These are phyloP conservation scores for Percina caprodes DNA, from an alignment of 2,113 vertebrate genomes.

Conservation along the genomic window DNA sequence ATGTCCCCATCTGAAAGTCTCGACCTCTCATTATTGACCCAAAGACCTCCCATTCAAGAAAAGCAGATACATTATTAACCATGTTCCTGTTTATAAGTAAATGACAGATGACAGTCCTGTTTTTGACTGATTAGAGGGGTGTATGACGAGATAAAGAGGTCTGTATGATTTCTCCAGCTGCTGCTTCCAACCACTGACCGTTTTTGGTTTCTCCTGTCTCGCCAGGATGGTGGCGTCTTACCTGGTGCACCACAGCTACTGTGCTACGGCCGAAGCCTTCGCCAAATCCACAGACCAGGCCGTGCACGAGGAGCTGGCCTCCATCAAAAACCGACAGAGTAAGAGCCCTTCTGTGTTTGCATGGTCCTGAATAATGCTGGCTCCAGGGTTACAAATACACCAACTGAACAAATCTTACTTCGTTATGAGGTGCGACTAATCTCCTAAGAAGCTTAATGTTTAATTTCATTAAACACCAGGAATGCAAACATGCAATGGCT, in stretches of 20 bases:
- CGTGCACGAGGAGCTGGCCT: slow-evolving; percentile 97
- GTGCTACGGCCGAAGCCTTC: slow-evolving; percentile 97
- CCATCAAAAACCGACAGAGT: slow-evolving; percentile 99
- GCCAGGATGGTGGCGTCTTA: slow-evolving; percentile 98
- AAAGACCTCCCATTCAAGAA: not conserved
- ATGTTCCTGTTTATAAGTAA: not conserved
- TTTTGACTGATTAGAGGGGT: no score
- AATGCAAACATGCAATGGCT: no score
- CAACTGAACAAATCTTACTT: no score
- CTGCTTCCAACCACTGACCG: not conserved
- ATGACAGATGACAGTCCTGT: not conserved
- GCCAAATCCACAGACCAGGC: slow-evolving; percentile 99
- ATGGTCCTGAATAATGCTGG: not conserved
- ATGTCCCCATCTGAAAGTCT: no score
- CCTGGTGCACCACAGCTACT: slow-evolving; percentile 98
- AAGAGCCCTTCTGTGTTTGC: slow-evolving; percentile 71
- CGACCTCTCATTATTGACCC: no score
- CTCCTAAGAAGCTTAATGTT: no score
- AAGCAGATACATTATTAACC: not conserved
- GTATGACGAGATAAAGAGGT: not conserved
- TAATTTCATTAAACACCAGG: no score
- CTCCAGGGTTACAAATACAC: no score
- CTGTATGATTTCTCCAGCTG: not conserved
- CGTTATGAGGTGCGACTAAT: no score
- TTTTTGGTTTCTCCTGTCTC: not conserved